A percentile compares a stretch with the other conserved stretches of the same genome.
Conservation (phyloP, 2,888 invertebrate genomes). For the Phanerotoma sp. region DNA sequence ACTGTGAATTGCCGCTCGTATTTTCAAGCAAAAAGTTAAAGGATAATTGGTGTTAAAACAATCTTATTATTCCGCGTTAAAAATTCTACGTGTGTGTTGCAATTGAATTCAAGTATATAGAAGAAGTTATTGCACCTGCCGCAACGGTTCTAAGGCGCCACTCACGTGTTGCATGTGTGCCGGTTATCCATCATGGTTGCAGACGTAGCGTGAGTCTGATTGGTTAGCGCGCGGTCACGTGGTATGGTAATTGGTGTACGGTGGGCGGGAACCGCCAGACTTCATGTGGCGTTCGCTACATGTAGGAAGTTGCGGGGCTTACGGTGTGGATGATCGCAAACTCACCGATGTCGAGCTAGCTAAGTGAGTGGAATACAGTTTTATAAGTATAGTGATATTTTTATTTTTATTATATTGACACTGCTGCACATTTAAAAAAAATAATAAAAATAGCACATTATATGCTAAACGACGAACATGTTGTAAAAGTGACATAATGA, state of each 20-base stretch:
- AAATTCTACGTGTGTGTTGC: not conserved
- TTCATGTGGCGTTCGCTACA: conserved; percentile 36
- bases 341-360: conserved; percentile 8
- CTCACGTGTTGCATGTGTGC: conserved; percentile 56
- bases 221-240: conserved; percentile 62
- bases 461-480: not conserved
- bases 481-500: not conserved
- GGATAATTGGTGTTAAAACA: not conserved
- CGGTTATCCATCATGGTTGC: conserved; percentile 65
- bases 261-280: conserved; percentile 61
- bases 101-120: not conserved
- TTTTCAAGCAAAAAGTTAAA: too few species aligned
- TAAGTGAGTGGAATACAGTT: conserved; percentile 6
- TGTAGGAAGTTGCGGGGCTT: conserved; percentile 20
- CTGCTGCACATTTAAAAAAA: not conserved
- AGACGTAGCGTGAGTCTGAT: conserved; percentile 58
- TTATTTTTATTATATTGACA: conserved; percentile 6
- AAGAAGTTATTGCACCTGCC: conserved; percentile 55
- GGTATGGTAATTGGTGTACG: conserved; percentile 64
- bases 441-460: not conserved
- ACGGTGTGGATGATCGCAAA: conserved; percentile 38
- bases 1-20: too few species aligned
- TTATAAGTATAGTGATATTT: conserved; percentile 11
- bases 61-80: not conserved
- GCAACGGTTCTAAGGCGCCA: conserved; percentile 50